Base-by-base conservation (phyloP, 2,888 invertebrate species). In the Scelioninae gen. 2 region DNA sequence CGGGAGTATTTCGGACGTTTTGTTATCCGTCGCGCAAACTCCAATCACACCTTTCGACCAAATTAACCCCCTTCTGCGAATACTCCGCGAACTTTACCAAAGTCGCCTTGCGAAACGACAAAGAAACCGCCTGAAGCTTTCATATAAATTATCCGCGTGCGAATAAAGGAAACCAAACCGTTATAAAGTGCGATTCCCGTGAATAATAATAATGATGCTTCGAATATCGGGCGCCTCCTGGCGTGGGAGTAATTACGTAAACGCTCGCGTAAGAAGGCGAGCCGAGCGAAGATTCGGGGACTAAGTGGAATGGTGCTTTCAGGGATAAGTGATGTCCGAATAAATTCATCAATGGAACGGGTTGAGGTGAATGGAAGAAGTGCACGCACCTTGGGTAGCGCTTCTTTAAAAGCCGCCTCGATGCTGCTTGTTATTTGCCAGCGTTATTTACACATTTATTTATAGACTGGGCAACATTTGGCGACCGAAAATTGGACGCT, bases 171-270 rank as follows among this genome's bases (percentile, higher is more conserved):
- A 48, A 11, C 25, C 15, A 16, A 45, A 58, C 57, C 41, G 31
- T 31, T 58, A 45, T 58, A 58, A 39, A 39, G 19, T 37, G 39
- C 15, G 18, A 61, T 61, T 33, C 19, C 33, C 18, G 41, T 61
- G 39, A 25, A 25, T 25, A 25, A 25, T 25, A 25, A 25, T 50
- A 50, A 50, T 18, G 41, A 39, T 50, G 25, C 41, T 39, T 50
- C 11, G 61, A 61, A 41, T 61, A 41, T 61, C 39, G 39, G 28
- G 50, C 18, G 16, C 15, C 25, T 35, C n/a, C n/a, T n/a, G 11
- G 61, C 61, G 61, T 61, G 50, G 50, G 61, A 37, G 61, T 22
- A 61, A 61, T 63, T 43, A 52, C 39, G 61, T 50, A 61, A 61
- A 50, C 28, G 16, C 18, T 61, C 50, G 48, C 61, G 22, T 50